Evolutionary conservation across 2,113 vertebrate species (phyloP).

Genomic region (Pristiophorus japonicus): DNA sequence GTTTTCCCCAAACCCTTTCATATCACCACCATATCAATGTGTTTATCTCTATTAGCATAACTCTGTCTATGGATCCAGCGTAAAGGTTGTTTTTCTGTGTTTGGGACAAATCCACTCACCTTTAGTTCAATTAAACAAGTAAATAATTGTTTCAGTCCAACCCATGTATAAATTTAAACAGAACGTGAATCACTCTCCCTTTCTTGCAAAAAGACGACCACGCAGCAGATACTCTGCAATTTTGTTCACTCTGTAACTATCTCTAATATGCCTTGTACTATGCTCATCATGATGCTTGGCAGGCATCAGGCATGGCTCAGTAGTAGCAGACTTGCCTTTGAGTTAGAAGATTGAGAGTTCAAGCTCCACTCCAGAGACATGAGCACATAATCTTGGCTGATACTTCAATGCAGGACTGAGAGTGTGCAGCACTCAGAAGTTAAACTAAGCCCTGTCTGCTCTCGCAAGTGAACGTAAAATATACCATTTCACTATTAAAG

Average conservation of each 20-base stretch:
- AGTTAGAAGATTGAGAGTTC: not conserved
- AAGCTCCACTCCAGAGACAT: not conserved
- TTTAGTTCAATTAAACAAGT: not conserved
- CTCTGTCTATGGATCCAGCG: not conserved
- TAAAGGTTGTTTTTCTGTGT: not conserved
- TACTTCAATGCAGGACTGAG: not conserved
- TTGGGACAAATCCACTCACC: not conserved
- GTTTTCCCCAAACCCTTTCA: not conserved
- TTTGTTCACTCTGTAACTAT: not conserved
- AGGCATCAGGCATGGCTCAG: not conserved
- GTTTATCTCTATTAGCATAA: not conserved
- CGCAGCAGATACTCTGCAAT: not conserved
- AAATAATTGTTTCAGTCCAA: not conserved
- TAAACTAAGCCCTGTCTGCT: not conserved
- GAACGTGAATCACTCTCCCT: not conserved
- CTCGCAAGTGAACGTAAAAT: not conserved
- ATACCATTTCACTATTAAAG: not conserved
- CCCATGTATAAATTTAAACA: not conserved
- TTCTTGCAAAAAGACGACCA: not conserved
- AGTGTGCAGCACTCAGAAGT: not conserved
- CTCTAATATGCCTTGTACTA: not conserved
- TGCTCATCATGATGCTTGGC: not conserved
- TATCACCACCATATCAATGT: not conserved
- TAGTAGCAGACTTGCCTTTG: not conserved
- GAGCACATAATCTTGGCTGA: not conserved